These are phyloP conservation scores for Aphaenogaster floridana DNA, from an alignment of 1,140 invertebrate genomes.

Conservation along the genomic window DNA sequence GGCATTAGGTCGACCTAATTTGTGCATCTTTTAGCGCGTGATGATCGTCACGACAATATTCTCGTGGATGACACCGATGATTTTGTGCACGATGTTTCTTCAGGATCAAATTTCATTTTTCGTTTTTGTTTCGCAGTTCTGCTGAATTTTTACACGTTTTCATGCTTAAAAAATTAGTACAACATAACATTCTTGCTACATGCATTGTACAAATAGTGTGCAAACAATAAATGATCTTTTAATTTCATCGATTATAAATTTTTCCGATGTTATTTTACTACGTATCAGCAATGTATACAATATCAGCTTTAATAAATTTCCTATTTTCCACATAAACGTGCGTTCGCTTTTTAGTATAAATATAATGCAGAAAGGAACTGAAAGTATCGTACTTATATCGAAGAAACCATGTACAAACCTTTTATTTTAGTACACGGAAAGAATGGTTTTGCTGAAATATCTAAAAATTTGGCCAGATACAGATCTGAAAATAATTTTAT, in stretches of 20 bases:
- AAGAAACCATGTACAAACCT: background rate
- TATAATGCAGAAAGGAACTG: background rate
- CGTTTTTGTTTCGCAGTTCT: background rate
- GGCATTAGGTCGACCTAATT: constrained; percentile 83
- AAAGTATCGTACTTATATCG: constrained; percentile 4
- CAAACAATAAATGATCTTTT: background rate
- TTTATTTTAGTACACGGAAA: background rate
- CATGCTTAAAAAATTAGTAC: background rate
- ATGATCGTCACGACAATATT: background rate
- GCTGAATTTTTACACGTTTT: background rate
- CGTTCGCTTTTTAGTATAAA: background rate
- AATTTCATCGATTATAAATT: constrained; percentile 7
- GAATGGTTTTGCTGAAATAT: no score
- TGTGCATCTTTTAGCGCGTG: constrained; percentile 29
- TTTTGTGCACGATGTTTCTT: background rate
- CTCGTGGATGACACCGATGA: background rate
- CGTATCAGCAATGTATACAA: background rate
- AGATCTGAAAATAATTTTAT: no score
- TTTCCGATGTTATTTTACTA: background rate
- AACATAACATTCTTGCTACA: background rate
- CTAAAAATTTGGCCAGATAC: no score
- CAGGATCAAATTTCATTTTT: background rate
- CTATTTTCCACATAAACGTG: constrained; percentile 20
- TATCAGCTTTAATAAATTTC: constrained; percentile 17
- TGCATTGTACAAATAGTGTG: constrained; percentile 8